phyloP scores from a whole-genome alignment of 2,113 vertebrate species.

The Megalops atlanticus region DNA sequence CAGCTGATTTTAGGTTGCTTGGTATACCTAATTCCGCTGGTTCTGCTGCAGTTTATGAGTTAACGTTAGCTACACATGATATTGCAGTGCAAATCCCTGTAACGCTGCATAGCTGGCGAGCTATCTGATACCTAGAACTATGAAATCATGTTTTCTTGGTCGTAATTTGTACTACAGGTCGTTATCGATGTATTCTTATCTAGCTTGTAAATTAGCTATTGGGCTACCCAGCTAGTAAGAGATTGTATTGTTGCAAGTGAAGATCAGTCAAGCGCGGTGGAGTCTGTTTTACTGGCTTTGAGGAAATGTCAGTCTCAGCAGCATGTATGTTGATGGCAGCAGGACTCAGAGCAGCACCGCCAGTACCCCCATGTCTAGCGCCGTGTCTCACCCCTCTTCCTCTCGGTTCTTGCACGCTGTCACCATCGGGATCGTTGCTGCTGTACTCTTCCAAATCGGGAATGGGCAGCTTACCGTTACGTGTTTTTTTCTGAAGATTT shows the following conservation, averaged over 20 bases:
- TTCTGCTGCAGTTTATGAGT: not conserved
- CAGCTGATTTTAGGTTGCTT: not conserved
- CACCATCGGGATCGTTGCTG: constrained; percentile 65
- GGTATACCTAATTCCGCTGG: no score
- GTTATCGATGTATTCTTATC: not conserved
- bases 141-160: not conserved
- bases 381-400: constrained; percentile 41
- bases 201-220: not conserved
- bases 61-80: not conserved
- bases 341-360: constrained; percentile 52
- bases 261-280: constrained; percentile 38
- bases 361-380: constrained; percentile 58
- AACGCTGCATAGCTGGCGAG: not conserved
- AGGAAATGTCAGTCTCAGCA: constrained; percentile 61
- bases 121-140: not conserved
- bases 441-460: constrained; percentile 66
- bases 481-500: constrained; percentile 73
- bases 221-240: not conserved
- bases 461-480: constrained; percentile 70
- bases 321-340: constrained; percentile 61
- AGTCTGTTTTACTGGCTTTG: constrained; percentile 38
- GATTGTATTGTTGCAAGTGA: constrained; percentile 35
- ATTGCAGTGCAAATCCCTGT: not conserved
- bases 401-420: constrained; percentile 65
- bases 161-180: not conserved